phyloP scores from a whole-genome alignment of 2,113 vertebrate species.

The Apeltes quadracus region DNA sequence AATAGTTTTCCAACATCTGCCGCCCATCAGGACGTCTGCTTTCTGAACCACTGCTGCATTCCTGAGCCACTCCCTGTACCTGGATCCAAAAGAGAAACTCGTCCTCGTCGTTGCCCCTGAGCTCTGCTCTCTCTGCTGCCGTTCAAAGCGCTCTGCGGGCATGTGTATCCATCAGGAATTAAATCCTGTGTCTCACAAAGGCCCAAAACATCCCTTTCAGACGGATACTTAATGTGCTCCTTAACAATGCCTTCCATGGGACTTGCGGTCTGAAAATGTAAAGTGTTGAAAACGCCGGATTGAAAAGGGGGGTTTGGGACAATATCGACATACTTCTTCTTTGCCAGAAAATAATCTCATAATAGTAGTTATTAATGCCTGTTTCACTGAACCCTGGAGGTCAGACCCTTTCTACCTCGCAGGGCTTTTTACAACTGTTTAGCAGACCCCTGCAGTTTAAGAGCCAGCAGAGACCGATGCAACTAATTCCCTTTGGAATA shows the following conservation, averaged over 20 bases:
- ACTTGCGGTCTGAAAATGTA: neutral
- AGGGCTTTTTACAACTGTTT: conserved; percentile 67
- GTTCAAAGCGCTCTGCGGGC: conserved; percentile 43
- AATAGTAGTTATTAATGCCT: no score
- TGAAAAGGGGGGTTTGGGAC: conserved; percentile 7
- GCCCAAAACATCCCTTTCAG: conserved; percentile 24
- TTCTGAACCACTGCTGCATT: conserved; percentile 79
- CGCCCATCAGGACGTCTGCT: conserved; percentile 79
- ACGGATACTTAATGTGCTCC: conserved; percentile 7
- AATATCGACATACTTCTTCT: conserved; percentile 34
- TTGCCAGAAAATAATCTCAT: no score
- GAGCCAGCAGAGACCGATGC: conserved; percentile 48
- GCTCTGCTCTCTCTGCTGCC: conserved; percentile 48
- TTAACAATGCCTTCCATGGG: conserved; percentile 29
- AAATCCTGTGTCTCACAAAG: conserved; percentile 7
- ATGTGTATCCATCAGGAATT: conserved; percentile 48
- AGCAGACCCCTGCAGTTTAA: conserved; percentile 57
- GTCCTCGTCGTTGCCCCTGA: conserved; percentile 64
- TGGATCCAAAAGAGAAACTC: conserved; percentile 69
- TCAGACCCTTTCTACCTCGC: conserved; percentile 24
- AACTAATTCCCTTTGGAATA: conserved; percentile 54
- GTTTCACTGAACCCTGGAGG: conserved; percentile 49
- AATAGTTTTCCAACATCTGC: conserved; percentile 80
- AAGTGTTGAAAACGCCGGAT: conserved; percentile 4
- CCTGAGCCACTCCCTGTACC: conserved; percentile 78